These are phyloP conservation scores for Pantelozetes paolii DNA, from an alignment of 2,888 invertebrate genomes.

Conservation along the genomic window DNA sequence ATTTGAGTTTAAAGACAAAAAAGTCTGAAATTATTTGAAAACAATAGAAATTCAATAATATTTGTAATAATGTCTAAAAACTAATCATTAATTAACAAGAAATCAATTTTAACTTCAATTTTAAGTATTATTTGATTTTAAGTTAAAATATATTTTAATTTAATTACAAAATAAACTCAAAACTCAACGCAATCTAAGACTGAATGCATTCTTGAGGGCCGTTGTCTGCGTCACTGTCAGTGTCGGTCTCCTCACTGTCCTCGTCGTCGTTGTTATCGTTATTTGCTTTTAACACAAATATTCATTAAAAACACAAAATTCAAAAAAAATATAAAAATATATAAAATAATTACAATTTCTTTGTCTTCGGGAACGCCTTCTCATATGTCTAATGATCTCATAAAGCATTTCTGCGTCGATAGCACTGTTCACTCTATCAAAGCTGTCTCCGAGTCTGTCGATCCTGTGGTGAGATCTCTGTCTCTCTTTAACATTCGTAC, in stretches of 20 bases:
- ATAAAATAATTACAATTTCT: background rate
- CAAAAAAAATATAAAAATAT: too few species aligned
- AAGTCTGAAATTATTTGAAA: too few species aligned
- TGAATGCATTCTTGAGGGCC: background rate
- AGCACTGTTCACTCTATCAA: background rate
- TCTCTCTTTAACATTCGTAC: constrained; percentile 4
- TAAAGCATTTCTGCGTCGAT: constrained; percentile 11
- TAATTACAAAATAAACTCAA: too few species aligned
- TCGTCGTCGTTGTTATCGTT: background rate
- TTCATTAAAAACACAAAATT: too few species aligned
- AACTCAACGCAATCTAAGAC: background rate
- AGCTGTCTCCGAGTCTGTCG: background rate
- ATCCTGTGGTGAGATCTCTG: background rate
- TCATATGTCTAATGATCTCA: constrained; percentile 16
- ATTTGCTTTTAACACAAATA: background rate
- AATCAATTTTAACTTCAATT: too few species aligned
- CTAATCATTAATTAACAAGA: too few species aligned
- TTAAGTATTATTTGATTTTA: too few species aligned
- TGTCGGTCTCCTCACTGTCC: background rate
- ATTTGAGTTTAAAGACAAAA: too few species aligned
- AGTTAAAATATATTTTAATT: too few species aligned
- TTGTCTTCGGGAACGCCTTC: background rate
- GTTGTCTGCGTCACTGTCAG: background rate
- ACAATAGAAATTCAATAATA: too few species aligned
- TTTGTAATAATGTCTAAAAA: too few species aligned